These are phyloP conservation scores for Anas platyrhynchos DNA, from an alignment of 2,113 vertebrate species.

Conservation along the genomic window DNA sequence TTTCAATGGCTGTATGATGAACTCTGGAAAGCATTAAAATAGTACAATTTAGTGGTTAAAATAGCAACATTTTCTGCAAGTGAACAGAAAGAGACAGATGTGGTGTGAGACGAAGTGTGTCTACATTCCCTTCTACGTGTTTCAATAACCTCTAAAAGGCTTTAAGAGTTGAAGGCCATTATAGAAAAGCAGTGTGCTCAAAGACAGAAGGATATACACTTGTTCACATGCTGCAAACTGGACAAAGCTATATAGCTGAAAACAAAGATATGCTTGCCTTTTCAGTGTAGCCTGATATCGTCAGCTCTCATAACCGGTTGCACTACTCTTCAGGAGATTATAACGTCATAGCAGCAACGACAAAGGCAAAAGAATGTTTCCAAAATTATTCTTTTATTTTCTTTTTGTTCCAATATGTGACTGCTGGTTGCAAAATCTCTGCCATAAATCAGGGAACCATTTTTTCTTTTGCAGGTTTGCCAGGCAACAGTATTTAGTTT, in stretches of 20 bases:
- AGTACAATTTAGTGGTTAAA: not conserved
- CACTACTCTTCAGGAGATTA: not conserved
- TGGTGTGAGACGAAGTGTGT: not conserved
- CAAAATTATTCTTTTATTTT: conserved; percentile 59
- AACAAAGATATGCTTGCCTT: not conserved
- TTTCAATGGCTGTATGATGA: not conserved
- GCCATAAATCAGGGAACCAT: conserved; percentile 40
- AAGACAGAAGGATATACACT: not conserved
- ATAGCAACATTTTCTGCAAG: not conserved
- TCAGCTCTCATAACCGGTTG: not conserved
- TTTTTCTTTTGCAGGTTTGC: conserved; percentile 60
- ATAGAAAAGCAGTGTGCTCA: not conserved
- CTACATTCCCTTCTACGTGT: not conserved
- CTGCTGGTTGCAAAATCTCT: conserved; percentile 57
- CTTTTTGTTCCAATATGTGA: conserved; percentile 57
- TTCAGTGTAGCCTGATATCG: not conserved
- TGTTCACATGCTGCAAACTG: not conserved
- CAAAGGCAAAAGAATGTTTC: conserved; percentile 76
- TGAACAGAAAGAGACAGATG: not conserved
- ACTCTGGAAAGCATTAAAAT: not conserved
- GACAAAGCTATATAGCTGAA: not conserved
- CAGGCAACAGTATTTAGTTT: conserved; percentile 48
- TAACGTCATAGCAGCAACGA: conserved; percentile 49
- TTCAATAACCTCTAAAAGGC: not conserved
- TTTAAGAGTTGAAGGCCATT: not conserved